Evolutionary conservation across 2,888 invertebrate genomes (phyloP), one percentile per base, ranked within the genome.

Genomic region (Rhingia rostrata): DNA sequence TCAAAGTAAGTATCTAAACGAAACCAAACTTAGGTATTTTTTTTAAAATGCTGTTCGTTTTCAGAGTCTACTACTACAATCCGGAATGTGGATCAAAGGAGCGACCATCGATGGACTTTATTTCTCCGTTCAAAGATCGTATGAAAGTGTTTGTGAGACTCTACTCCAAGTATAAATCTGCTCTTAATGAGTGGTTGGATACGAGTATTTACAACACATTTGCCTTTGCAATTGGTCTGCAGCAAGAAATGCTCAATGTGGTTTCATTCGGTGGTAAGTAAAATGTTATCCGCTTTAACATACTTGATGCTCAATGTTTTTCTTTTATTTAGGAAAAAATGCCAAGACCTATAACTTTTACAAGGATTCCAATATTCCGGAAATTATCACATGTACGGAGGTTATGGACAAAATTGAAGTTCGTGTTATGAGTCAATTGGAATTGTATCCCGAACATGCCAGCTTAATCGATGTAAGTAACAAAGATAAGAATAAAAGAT

Each of bases 391-490:
- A 60, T 96, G 97, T 88, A 92, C 94, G 7, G 94, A 95, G 1
- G 91, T 97, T 5, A 90, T 98, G 73, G 93, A 94, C 9, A 92
- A 92, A 73, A 93, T 98, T n/a, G 93, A 93, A 81, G 89, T 91
- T 1, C 93, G 93, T 60, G 94, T 96, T 0, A 90, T 92, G 7
- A 93, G 93, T 54, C 91, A 98, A 58, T 91, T 97, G 37, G 92
- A 92, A 0, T 94, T 97, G 87, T 98, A 97, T 96, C 96, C 98
- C 0, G 97, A 97, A 86, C 97, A 98, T 92, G 98, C 98, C 0
- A 95, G 96, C 0, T 91, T 99, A 43, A 93, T 94, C 89, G 95
- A 96, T 91, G 96, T 96, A 92, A 92, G 90, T 89, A 5, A 9
- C 5, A 9, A 32, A 30, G 41, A 7, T 10, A 10, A 41, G 9